Percentiles rank a stretch among this genome's conserved stretches.
These are phyloP conservation scores for Corella eumyota DNA, from an alignment of 23 tunicate genomes.

Conservation along the genomic window DNA sequence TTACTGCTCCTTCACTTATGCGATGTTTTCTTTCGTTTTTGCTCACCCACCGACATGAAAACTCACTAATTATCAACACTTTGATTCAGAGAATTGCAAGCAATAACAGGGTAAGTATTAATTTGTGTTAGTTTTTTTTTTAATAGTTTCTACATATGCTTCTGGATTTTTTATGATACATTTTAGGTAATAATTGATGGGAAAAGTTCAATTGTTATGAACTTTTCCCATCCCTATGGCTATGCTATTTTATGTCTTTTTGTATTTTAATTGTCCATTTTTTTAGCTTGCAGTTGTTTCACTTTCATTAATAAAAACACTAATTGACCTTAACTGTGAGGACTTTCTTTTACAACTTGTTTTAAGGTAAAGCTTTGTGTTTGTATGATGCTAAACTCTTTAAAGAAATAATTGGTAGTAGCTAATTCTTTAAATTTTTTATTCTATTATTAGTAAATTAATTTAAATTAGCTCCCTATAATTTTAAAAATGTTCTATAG, in stretches of 20 bases:
- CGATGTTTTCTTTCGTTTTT: conserved; percentile 72
- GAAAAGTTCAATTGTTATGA: too few relatives aligned
- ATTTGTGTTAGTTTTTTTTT: not conserved
- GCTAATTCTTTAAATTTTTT: too few relatives aligned
- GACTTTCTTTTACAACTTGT: conserved; percentile 90
- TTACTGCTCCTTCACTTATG: conserved; percentile 71
- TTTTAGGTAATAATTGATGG: too few relatives aligned
- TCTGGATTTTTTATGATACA: conserved; percentile 25
- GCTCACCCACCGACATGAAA: conserved; percentile 83
- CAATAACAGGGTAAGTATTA: conserved; percentile 46
- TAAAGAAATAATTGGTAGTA: too few relatives aligned
- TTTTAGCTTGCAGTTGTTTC: conserved; percentile 79
- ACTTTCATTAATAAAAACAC: conserved; percentile 68
- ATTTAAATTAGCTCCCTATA: too few relatives aligned
- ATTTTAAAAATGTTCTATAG: not conserved
- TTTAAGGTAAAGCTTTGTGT: conserved; percentile 43
- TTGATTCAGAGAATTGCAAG: conserved; percentile 87
- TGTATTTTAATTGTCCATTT: too few relatives aligned
- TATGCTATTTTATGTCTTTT: too few relatives aligned
- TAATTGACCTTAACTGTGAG: conserved; percentile 85
- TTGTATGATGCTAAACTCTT: not conserved
- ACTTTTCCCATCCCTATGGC: too few relatives aligned
- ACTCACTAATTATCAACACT: conserved; percentile 78
- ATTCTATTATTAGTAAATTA: too few relatives aligned
- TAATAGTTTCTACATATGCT: too few relatives aligned